These are phyloP conservation scores for Solenopsis fugax DNA, from an alignment of 1,140 invertebrate species.

Conservation along the genomic window DNA sequence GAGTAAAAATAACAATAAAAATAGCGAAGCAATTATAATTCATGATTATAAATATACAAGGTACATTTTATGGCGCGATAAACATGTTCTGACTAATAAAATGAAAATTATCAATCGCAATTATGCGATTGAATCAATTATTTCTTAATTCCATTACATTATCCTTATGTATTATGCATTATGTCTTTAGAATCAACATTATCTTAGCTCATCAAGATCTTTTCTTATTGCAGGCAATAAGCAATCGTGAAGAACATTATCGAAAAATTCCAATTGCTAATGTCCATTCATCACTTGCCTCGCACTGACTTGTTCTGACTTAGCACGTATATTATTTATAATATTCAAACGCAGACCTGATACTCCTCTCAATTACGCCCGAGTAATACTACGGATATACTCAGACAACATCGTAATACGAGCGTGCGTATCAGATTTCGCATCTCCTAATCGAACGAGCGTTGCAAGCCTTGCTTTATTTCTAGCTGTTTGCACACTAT, in stretches of 20 bases:
- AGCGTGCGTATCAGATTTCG: slow-evolving; percentile 53
- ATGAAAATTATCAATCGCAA: slow-evolving; percentile 10
- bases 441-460: slow-evolving; percentile 54
- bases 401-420: slow-evolving; percentile 47
- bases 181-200: neutral
- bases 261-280: neutral
- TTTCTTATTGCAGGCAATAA: neutral
- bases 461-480: slow-evolving; percentile 39
- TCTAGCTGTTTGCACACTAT: slow-evolving; percentile 27
- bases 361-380: slow-evolving; percentile 55
- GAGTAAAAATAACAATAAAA: slow-evolving; percentile 35
- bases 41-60: slow-evolving; percentile 11
- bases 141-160: neutral
- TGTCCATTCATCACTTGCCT: neutral
- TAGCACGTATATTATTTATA: slow-evolving; percentile 9
- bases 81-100: neutral
- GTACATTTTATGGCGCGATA: neutral
- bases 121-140: neutral
- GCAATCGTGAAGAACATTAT: neutral
- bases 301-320: neutral
- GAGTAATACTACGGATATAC: slow-evolving; percentile 43
- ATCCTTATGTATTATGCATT: neutral
- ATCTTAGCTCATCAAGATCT: neutral
- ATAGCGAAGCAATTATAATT: slow-evolving; percentile 33
- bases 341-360: slow-evolving; percentile 40